Conservation (phyloP, 2,797 vertebrate species). For the Alauda arvensis region DNA sequence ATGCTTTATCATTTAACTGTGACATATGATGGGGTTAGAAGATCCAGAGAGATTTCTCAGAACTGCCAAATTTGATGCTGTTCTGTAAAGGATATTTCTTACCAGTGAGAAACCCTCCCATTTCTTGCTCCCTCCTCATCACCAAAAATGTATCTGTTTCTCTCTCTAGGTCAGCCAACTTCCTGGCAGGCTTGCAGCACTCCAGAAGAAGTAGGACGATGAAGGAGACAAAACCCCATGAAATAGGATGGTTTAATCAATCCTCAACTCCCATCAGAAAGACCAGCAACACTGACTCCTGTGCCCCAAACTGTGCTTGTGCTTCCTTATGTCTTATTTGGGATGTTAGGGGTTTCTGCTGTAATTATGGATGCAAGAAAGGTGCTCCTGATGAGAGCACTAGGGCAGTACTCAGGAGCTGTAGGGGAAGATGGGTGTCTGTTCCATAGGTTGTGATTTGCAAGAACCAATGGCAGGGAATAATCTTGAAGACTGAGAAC, state of each 20-base stretch:
- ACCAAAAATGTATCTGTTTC: conserved; percentile 21
- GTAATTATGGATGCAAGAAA: neutral
- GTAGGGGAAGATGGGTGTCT: fast-evolving
- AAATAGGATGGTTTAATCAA: neutral
- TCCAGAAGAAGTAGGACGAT: neutral
- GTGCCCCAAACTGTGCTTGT: neutral
- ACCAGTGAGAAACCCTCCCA: conserved; percentile 23
- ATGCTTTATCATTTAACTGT: conserved; percentile 10
- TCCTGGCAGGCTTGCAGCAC: neutral
- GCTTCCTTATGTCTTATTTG: neutral
- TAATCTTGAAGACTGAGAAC: neutral
- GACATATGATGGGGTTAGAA: conserved; percentile 28
- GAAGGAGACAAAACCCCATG: neutral
- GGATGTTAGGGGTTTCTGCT: neutral
- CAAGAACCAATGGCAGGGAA: neutral
- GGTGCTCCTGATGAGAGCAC: neutral
- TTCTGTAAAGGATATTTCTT: conserved; percentile 42
- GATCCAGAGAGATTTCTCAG: conserved; percentile 41
- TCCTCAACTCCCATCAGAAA: neutral
- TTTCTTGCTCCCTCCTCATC: conserved; percentile 30
- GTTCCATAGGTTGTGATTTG: neutral
- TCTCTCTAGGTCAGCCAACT: conserved; percentile 28
- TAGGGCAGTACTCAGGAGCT: neutral
- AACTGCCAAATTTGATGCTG: conserved; percentile 35
- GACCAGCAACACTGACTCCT: neutral